Evolutionary conservation across 2,888 invertebrate genomes (phyloP).

Genomic region (Scotopteryx bipunctaria): DNA sequence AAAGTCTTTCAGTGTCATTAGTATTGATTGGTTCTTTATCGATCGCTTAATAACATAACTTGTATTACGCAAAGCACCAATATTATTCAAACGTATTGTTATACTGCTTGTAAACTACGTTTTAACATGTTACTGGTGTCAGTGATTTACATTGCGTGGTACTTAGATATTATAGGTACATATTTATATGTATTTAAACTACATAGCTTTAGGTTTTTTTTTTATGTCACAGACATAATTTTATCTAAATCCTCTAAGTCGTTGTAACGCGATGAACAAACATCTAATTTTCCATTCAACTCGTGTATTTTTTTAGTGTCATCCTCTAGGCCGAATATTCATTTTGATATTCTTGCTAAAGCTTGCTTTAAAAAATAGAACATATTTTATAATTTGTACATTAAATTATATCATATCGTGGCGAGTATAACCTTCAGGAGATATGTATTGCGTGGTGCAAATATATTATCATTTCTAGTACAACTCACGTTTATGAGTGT

Average conservation of each 20-base stretch:
- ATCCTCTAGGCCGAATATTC: too few relatives aligned
- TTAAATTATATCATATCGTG: conserved; percentile 19
- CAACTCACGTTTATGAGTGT: conserved; percentile 3
- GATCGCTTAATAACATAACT: conserved; percentile 8
- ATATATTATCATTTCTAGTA: conserved; percentile 12
- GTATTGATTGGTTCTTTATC: conserved; percentile 23
- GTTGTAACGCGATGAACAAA: too few relatives aligned
- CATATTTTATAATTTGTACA: neutral
- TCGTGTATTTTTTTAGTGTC: too few relatives aligned
- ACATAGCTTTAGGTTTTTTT: too few relatives aligned
- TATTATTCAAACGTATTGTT: neutral
- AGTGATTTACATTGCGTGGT: too few relatives aligned
- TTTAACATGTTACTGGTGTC: too few relatives aligned
- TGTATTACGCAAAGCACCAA: neutral
- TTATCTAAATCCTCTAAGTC: too few relatives aligned
- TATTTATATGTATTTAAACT: too few relatives aligned
- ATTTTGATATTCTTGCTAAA: neutral
- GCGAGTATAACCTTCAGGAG: conserved; percentile 17
- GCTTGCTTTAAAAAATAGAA: neutral
- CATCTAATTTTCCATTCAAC: too few relatives aligned
- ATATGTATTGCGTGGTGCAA: conserved; percentile 19
- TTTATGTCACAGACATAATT: too few relatives aligned
- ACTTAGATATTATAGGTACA: too few relatives aligned
- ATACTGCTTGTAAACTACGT: too few relatives aligned
- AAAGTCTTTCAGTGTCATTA: conserved; percentile 4